Conservation (phyloP, 2,113 vertebrate genomes). For the Pyrgilauda ruficollis region DNA sequence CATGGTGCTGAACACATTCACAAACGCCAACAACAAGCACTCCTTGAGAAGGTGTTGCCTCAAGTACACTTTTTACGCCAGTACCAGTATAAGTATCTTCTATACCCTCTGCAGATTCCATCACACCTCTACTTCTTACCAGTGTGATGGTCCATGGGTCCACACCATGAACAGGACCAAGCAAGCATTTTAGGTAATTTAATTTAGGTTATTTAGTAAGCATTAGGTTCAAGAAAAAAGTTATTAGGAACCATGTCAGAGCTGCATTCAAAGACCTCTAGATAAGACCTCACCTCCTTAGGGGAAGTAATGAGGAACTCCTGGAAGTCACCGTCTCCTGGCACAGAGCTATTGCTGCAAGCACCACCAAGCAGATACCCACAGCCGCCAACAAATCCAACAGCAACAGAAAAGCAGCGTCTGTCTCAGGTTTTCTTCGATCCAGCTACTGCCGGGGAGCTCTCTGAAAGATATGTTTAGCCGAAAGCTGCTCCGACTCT, state of each 20-base stretch:
- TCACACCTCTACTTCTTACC: not conserved
- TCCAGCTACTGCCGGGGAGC: not conserved
- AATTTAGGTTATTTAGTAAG: not conserved
- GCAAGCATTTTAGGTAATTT: not conserved
- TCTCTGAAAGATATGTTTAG: not conserved
- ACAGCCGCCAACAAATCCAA: not conserved
- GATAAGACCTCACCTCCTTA: conserved; percentile 30
- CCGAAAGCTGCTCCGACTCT: not conserved
- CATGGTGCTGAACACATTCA: not conserved
- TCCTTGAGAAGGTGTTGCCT: not conserved
- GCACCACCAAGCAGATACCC: not conserved
- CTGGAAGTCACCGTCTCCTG: not conserved
- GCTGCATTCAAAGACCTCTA: not conserved
- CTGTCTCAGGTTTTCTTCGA: not conserved
- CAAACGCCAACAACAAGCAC: not conserved
- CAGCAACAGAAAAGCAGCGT: not conserved
- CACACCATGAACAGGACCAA: not conserved
- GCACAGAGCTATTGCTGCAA: not conserved
- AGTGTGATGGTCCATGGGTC: rapidly evolving
- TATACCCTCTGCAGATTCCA: not conserved
- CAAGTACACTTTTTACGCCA: not conserved
- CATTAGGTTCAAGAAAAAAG: not conserved
- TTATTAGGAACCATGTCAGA: not conserved
- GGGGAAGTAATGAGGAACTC: not conserved
- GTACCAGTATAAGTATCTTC: not conserved